These are phyloP conservation scores for Odontomachus brunneus DNA, from an alignment of 1,140 invertebrate species.

Conservation along the genomic window DNA sequence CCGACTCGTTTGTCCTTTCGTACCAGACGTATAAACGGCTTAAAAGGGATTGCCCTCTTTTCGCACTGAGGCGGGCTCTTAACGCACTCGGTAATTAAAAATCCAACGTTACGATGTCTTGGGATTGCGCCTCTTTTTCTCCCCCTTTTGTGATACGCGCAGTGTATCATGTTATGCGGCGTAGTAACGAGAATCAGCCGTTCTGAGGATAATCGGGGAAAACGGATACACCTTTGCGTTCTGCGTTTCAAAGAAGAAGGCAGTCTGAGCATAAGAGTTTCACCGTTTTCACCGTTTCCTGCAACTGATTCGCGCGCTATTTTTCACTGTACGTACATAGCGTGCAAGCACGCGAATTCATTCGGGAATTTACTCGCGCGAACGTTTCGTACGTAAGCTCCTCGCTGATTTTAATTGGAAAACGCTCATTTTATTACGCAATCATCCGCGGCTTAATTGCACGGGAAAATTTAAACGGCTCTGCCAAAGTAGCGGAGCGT, in stretches of 20 bases:
- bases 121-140: background rate
- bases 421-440: background rate
- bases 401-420: constrained; percentile 2
- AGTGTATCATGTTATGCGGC: background rate
- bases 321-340: no score
- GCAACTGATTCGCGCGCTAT: no score
- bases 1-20: constrained; percentile 34
- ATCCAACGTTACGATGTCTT: background rate
- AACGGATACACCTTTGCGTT: no score
- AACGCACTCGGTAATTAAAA: constrained; percentile 34
- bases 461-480: constrained; percentile 40
- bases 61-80: background rate
- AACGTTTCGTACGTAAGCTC: no score
- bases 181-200: no score
- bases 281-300: no score
- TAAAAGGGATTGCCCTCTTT: constrained; percentile 21
- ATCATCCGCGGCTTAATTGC: constrained; percentile 31
- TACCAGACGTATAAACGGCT: background rate
- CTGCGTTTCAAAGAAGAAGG: no score
- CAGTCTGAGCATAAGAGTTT: no score
- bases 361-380: no score
- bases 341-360: no score
- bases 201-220: no score
- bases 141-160: background rate
- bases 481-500: constrained; percentile 34